These are phyloP conservation scores for Aldrovandia affinis DNA, from an alignment of 2,797 vertebrate species.

Conservation along the genomic window DNA sequence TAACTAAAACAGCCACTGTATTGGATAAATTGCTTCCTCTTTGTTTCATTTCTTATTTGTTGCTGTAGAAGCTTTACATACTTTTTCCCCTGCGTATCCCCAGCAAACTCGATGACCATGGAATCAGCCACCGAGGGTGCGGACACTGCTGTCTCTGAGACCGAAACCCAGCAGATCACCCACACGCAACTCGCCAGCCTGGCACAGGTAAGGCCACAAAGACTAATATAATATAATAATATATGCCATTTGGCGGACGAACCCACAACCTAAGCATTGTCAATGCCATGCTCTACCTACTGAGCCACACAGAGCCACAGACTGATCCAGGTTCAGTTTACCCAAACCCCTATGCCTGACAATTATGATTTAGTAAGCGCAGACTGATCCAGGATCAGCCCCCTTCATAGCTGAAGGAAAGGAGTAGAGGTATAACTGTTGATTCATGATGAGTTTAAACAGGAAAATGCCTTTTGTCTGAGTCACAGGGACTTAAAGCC, in stretches of 20 bases:
- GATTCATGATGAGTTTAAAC: background rate
- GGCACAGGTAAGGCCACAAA: constrained; percentile 83
- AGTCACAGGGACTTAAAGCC: too few species aligned
- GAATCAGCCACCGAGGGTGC: constrained; percentile 96
- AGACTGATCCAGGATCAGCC: constrained; percentile 4
- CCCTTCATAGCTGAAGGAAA: background rate
- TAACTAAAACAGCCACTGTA: too few species aligned
- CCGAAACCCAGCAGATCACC: constrained; percentile 92
- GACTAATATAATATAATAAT: too few species aligned
- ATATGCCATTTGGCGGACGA: too few species aligned
- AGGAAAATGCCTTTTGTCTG: background rate
- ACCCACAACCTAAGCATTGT: too few species aligned
- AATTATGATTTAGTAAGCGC: background rate
- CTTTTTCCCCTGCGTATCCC: constrained; percentile 46
- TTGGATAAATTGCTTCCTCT: too few species aligned
- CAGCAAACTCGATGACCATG: constrained; percentile 98
- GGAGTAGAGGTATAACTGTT: background rate
- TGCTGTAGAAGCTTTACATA: background rate
- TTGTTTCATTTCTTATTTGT: background rate
- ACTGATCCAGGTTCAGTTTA: background rate
- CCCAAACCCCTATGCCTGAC: background rate
- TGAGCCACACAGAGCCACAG: too few species aligned
- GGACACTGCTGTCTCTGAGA: constrained; percentile 91
- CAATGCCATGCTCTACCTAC: too few species aligned
- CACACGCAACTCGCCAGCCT: constrained; percentile 88